Evolutionary conservation across 1,140 invertebrate species (phyloP), one percentile per base, ranked within the genome.

Genomic region (Penaeus chinensis): DNA sequence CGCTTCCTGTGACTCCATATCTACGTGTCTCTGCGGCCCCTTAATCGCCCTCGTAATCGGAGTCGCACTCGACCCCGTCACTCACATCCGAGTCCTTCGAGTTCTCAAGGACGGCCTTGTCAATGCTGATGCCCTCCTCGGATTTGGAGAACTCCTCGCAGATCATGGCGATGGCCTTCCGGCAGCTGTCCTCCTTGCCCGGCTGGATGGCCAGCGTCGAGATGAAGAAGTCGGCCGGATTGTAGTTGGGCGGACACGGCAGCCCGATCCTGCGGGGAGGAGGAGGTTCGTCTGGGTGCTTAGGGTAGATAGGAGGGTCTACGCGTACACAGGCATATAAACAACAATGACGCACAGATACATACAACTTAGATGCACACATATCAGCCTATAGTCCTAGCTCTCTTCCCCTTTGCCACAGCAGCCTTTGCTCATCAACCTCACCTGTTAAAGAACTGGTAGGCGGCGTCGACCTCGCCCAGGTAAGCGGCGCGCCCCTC

Each of bases 211-310:
- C 97, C 84, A 99, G 92, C 11, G 96, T 94, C 91, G 97, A 95
- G n/a, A 99, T 96, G 92, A 96, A 99, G 92, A 97, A 98, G 93
- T 99, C 98, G 0, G 97, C 98, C 16, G 98, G 98, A 91, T 99
- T 99, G 92, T 97, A 99, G 91, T 99, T 98, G 4, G 90, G 89
- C 0, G 94, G 94, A 90, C 93, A 94, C 0, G 90, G 91, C 76
- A 92, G 92, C 66, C 93, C 93, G 37, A 92, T 90, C 22, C 93
- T 93, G 90, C 16, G 90, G 83, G 83, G 85, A 69, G 37, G 42
- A 1, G 37, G 16, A 20, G 65, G 27, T 22, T 1, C 37, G 16
- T 7, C 22, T 3, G 22, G n/a, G 5, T 19, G 11, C 20, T 16
- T 0, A 24, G 18, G 37, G 20, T 42, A 8, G 24, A 27, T 16